Conservation (phyloP, 2,888 invertebrate species). For the Cinara cedri region DNA sequence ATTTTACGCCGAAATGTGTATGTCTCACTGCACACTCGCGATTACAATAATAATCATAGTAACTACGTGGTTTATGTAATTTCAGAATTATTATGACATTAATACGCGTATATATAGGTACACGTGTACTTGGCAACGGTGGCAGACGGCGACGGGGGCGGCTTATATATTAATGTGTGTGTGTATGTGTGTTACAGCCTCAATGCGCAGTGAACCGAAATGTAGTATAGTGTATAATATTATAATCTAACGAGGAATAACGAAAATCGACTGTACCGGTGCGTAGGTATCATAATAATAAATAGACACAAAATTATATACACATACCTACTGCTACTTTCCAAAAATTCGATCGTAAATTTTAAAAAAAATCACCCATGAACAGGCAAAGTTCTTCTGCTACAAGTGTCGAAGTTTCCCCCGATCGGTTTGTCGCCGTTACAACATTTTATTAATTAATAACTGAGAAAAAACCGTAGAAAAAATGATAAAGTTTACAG, state of each 20-base stretch:
- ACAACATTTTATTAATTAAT: too few relatives aligned
- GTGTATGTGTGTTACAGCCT: slow-evolving; percentile 17
- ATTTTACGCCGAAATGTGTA: background rate
- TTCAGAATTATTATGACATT: slow-evolving; percentile 33
- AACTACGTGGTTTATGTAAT: background rate
- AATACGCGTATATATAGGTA: background rate
- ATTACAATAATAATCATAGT: too few relatives aligned
- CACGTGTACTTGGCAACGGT: background rate
- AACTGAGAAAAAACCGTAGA: too few relatives aligned
- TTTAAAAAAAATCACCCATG: too few relatives aligned
- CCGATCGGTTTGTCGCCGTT: too few relatives aligned
- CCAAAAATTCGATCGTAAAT: too few relatives aligned
- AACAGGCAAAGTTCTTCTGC: too few relatives aligned
- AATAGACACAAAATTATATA: too few relatives aligned
- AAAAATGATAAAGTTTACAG: too few relatives aligned
- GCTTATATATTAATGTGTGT: background rate
- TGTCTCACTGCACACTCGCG: background rate
- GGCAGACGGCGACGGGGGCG: background rate
- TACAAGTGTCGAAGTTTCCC: too few relatives aligned
- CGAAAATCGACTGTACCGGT: background rate
- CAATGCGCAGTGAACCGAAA: slow-evolving; percentile 34
- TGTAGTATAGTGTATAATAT: background rate
- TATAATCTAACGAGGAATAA: slow-evolving; percentile 30
- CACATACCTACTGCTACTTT: too few relatives aligned
- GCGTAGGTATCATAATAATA: too few relatives aligned